These are phyloP conservation scores for Cyanoderma ruficeps DNA, from an alignment of 2,113 vertebrate genomes.

Conservation along the genomic window DNA sequence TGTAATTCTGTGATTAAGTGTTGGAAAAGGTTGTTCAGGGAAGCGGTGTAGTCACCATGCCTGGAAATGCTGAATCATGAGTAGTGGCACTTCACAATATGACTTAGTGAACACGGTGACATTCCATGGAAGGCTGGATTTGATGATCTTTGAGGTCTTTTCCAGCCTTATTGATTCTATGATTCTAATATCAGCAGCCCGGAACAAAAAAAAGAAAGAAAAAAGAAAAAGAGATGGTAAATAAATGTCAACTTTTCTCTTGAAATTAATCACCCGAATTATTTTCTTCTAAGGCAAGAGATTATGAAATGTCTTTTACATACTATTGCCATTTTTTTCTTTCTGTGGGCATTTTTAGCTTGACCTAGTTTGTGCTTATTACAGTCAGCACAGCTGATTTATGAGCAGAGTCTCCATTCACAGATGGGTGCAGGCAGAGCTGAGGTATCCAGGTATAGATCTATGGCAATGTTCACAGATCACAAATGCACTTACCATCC, in stretches of 20 bases:
- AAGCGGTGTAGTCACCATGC: fast-evolving
- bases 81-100: neutral
- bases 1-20: neutral
- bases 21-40: neutral
- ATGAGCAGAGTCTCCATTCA: neutral
- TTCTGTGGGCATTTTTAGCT: neutral
- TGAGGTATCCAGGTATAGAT: neutral
- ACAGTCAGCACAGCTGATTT: neutral
- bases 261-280: neutral
- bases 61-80: neutral
- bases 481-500: neutral
- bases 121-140: neutral
- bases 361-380: neutral
- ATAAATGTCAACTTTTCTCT: neutral
- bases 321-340: neutral
- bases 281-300: neutral
- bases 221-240: neutral
- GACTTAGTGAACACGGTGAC: neutral
- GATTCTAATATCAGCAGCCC: neutral
- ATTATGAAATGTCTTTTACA: neutral
- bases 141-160: neutral
- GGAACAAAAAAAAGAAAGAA: neutral
- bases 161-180: neutral
- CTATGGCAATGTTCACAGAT: neutral
- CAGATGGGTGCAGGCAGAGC: neutral